Evolutionary conservation across 2,888 invertebrate genomes (phyloP).

Genomic region (Ephialtes manifestator): DNA sequence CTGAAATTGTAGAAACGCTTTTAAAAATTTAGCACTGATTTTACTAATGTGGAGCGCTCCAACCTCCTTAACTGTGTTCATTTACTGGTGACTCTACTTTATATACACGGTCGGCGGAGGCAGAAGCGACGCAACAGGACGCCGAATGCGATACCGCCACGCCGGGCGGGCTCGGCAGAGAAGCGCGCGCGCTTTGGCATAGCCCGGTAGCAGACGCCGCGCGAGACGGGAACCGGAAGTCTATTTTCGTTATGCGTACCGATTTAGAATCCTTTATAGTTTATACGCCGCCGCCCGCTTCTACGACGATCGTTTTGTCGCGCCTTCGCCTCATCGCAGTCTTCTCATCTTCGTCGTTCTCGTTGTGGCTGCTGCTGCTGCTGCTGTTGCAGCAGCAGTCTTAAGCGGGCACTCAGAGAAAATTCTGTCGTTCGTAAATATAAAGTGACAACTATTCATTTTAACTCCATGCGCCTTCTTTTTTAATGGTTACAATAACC

Average conservation of each 20-base stretch:
- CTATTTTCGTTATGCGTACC: slow-evolving; percentile 84
- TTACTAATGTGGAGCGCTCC: too few species aligned
- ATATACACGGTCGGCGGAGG: slow-evolving; percentile 24
- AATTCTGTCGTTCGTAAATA: too few species aligned
- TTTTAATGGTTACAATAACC: too few species aligned
- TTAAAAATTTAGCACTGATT: too few species aligned
- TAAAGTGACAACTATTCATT: too few species aligned
- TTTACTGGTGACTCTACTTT: too few species aligned
- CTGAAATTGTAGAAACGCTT: too few species aligned
- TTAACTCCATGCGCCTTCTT: too few species aligned
- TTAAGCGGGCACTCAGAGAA: not conserved
- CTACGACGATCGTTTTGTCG: slow-evolving; percentile 24
- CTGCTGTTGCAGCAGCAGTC: not conserved
- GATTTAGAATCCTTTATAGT: slow-evolving; percentile 86
- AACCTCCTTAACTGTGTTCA: too few species aligned
- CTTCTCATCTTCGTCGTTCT: slow-evolving; percentile 6
- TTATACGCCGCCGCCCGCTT: slow-evolving; percentile 73
- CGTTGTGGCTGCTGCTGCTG: not conserved
- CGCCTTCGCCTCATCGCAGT: not conserved
- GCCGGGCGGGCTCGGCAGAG: slow-evolving; percentile 55
- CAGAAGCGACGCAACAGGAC: slow-evolving; percentile 25
- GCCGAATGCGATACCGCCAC: slow-evolving; percentile 27
- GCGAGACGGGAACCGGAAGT: slow-evolving; percentile 86
- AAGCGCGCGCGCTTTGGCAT: slow-evolving; percentile 78
- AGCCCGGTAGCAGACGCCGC: slow-evolving; percentile 83